These are phyloP conservation scores for Ophioninae sp. DNA, from an alignment of 2,888 invertebrate species.

Conservation along the genomic window DNA sequence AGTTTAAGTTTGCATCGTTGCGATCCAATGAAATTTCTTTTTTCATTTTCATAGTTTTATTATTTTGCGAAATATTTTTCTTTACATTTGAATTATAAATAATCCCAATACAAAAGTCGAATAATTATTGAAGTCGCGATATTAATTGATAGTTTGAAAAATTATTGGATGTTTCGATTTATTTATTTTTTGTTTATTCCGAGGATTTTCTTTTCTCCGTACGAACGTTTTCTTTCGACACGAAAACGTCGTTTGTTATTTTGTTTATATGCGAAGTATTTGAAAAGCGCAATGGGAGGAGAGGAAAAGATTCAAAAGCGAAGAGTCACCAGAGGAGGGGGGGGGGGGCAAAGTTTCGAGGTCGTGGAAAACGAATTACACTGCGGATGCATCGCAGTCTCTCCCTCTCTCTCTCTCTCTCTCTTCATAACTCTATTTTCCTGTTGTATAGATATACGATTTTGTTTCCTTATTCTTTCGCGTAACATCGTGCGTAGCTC, in stretches of 20 bases:
- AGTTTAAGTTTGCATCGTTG: too few relatives aligned
- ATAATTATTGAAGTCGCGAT: too few relatives aligned
- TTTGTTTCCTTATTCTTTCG: slow-evolving; percentile 32
- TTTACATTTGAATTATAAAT: too few relatives aligned
- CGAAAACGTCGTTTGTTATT: slow-evolving; percentile 16
- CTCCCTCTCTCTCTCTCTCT: slow-evolving; percentile 24
- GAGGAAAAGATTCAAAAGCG: slow-evolving; percentile 57
- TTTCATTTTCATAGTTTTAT: too few relatives aligned
- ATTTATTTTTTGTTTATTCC: neutral
- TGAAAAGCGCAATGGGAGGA: slow-evolving; percentile 23
- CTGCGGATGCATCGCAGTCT: slow-evolving; percentile 22
- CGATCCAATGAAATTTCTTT: too few relatives aligned
- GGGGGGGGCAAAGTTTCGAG: slow-evolving; percentile 46
- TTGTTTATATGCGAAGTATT: slow-evolving; percentile 40
- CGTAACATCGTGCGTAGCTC: slow-evolving; percentile 24
- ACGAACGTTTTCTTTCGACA: slow-evolving; percentile 14
- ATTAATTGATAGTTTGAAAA: too few relatives aligned
- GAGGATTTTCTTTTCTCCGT: slow-evolving; percentile 43
- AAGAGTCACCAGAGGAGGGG: neutral
- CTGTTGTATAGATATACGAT: neutral
- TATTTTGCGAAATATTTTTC: too few relatives aligned
- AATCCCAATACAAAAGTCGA: too few relatives aligned
- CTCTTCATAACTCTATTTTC: neutral
- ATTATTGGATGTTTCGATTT: neutral
- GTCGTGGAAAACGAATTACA: slow-evolving; percentile 50